phyloP scores from a whole-genome alignment of 2,113 vertebrate genomes.

The Pycnonotus jocosus region DNA sequence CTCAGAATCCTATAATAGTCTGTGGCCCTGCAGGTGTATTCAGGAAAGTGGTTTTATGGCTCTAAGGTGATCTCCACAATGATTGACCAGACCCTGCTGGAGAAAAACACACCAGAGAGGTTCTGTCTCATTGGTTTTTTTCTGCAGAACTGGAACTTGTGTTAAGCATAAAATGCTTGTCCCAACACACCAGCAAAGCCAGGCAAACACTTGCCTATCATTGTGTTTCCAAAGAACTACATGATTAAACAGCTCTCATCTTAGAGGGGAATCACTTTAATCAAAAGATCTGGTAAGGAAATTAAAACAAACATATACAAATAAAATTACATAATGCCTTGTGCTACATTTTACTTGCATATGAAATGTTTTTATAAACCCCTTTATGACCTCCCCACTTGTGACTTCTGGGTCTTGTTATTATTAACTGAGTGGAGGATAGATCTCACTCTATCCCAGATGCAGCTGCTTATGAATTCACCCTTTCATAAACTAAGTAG shows the following conservation, averaged over 20 bases:
- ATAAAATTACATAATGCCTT: background rate
- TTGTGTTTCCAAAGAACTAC: background rate
- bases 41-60: background rate
- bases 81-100: background rate
- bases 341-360: background rate
- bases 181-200: background rate
- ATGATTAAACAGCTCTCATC: background rate
- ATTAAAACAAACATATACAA: background rate
- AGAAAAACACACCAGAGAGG: background rate
- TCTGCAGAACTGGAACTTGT: background rate
- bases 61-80: background rate
- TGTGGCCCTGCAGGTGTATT: too few species aligned
- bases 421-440: slow-evolving; percentile 2
- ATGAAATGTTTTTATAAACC: slow-evolving; percentile 36
- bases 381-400: slow-evolving; percentile 18
- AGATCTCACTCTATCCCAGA: slow-evolving; percentile 21
- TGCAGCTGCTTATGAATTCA: slow-evolving; percentile 27
- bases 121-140: background rate
- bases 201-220: background rate
- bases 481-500: background rate
- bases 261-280: background rate
- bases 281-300: background rate
- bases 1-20: background rate
- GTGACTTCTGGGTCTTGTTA: slow-evolving; percentile 33
- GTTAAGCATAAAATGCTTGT: background rate